phyloP scores from a whole-genome alignment of 1,140 invertebrate genomes.

The Agrypnia vestita region DNA sequence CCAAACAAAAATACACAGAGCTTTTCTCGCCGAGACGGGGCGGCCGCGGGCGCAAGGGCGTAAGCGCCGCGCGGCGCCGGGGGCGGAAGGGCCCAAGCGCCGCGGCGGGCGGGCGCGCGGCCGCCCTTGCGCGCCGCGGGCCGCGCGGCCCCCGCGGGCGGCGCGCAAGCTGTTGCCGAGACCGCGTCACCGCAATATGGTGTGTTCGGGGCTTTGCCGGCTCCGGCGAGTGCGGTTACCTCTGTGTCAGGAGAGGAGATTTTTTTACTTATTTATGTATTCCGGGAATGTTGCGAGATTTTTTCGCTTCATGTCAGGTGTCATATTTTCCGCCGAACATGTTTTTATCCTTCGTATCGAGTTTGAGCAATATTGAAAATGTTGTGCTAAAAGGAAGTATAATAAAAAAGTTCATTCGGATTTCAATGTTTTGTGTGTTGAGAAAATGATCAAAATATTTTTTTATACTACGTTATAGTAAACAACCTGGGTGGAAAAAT shows the following conservation, averaged over 20 bases:
- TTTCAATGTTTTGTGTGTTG: too few relatives aligned
- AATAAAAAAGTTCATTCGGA: background rate
- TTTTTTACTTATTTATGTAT: conserved; percentile 43
- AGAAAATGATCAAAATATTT: too few relatives aligned
- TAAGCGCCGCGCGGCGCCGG: background rate
- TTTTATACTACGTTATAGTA: too few relatives aligned
- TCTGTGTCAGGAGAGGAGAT: conserved; percentile 29
- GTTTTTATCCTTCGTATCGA: conserved; percentile 42
- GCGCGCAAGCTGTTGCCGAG: conserved; percentile 58
- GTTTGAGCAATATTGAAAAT: conserved; percentile 43
- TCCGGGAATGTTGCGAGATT: conserved; percentile 39
- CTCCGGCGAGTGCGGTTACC: conserved; percentile 36
- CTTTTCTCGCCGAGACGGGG: conserved; percentile 51
- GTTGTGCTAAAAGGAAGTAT: conserved; percentile 37
- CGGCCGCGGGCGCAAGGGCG: conserved; percentile 10
- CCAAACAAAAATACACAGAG: conserved; percentile 61
- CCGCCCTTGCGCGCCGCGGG: background rate
- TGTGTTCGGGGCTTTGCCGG: conserved; percentile 54
- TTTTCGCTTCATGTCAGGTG: conserved; percentile 36
- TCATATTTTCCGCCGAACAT: conserved; percentile 43
- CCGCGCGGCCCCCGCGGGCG: background rate
- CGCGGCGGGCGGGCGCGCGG: background rate
- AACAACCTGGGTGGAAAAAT: too few relatives aligned
- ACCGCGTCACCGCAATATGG: conserved; percentile 62
- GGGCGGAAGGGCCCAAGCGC: conserved; percentile 7